Evolutionary conservation across 2,113 vertebrate species (phyloP), one percentile per base, ranked within the genome.

Genomic region (Pelobates fuscus): DNA sequence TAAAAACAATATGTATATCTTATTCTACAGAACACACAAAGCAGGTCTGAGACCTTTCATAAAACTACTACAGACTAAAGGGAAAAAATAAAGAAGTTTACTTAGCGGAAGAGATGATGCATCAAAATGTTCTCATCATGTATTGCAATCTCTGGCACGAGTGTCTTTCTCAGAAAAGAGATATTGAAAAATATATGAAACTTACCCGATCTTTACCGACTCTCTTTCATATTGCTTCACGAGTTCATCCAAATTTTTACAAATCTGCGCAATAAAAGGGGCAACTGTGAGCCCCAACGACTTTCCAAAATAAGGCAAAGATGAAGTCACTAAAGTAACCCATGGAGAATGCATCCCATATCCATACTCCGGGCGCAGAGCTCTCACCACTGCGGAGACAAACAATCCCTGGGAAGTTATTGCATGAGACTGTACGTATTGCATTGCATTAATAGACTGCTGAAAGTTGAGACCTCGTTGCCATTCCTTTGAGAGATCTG

Each of bases 391-490:
- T 0, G 96, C 96, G 0, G 94, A 94, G 11, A 98, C 95, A 32
- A 99, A 97, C 80, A 98, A 87, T 0, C 96, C 96, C 79, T 99
- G 97, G 0, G 95, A 94, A 0, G 95, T 96, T 83, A 99, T 95
- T 1, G 94, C 94, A 30, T 98, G 96, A 0, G 90, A 92, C 54
- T 92, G 86, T 55, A 97, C 90, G 0, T 97, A 98, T 11, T 92
- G 94, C 71, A 91, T 79, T 27, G 97, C 95, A 18, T 93, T 89
- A 20, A 99, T 95, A 52, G 96, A 94, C 85, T 96, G 93, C 87
- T 99, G 97, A 81, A 96, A 99, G 73, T 89, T 90, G 1, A 97
- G 83, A 0, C 93, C 91, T 18, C 84, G 92, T 64, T 94, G 95
- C 97, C 97, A 99, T 81, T 98, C 95, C n/a, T 89, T 93, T 23